These are phyloP conservation scores for Clarias gariepinus DNA, from an alignment of 2,113 vertebrate species.

Conservation along the genomic window DNA sequence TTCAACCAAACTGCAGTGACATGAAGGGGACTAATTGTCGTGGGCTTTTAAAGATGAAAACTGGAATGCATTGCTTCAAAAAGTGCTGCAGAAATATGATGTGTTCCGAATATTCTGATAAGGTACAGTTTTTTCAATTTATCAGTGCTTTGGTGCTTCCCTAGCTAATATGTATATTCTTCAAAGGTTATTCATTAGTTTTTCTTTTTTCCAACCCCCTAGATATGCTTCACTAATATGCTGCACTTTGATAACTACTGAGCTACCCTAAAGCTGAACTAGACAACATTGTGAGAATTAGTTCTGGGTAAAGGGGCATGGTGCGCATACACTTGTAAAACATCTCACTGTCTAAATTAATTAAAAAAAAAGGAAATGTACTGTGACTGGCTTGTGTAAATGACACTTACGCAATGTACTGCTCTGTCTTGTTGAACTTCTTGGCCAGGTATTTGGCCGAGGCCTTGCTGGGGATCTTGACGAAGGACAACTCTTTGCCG, in stretches of 20 bases:
- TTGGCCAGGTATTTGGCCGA: constrained; percentile 98
- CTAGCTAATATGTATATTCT: background rate
- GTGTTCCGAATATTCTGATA: background rate
- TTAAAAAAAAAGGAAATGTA: background rate
- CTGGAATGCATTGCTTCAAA: background rate
- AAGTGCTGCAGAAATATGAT: background rate
- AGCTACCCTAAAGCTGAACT: background rate
- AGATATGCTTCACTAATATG: background rate
- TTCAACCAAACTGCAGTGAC: background rate
- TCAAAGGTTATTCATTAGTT: background rate
- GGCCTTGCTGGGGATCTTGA: constrained; percentile 98
- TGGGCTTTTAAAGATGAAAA: background rate
- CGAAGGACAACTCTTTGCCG: constrained; percentile 96
- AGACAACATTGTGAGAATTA: background rate
- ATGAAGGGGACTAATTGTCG: background rate
- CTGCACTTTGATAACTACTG: background rate
- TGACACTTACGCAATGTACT: constrained; percentile 90
- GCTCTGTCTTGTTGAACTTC: constrained; percentile 98
- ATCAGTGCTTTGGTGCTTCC: background rate
- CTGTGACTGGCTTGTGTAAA: background rate
- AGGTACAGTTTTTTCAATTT: background rate
- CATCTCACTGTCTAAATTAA: background rate
- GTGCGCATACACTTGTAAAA: background rate
- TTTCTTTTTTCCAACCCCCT: background rate
- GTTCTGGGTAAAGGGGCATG: background rate